These are phyloP conservation scores for Hipposideros armiger DNA, from an alignment of 2,113 vertebrate genomes.

Conservation along the genomic window DNA sequence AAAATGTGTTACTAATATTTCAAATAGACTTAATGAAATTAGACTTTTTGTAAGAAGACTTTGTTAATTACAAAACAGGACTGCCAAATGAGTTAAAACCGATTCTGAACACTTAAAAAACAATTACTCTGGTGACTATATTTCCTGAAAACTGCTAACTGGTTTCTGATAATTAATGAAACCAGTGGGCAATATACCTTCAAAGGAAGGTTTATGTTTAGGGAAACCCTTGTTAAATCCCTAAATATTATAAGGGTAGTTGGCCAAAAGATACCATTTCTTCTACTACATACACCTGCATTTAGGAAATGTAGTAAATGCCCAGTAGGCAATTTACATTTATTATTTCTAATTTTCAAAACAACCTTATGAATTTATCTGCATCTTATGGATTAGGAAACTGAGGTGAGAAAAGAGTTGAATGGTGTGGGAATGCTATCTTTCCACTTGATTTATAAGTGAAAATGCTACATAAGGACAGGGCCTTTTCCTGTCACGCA, in stretches of 20 bases:
- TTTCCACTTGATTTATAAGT: neutral
- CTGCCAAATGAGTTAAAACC: neutral
- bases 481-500: neutral
- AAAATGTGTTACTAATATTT: neutral
- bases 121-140: neutral
- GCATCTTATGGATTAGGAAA: neutral
- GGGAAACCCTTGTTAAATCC: neutral
- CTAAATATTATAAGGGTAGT: neutral
- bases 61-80: neutral
- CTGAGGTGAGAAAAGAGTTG: neutral
- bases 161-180: neutral
- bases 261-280: neutral
- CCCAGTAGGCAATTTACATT: neutral
- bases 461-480: neutral
- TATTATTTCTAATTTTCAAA: neutral
- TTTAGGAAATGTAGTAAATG: neutral
- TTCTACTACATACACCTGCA: neutral
- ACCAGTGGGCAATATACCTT: neutral
- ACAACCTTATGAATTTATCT: neutral
- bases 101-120: neutral
- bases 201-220: neutral
- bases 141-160: neutral
- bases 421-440: neutral
- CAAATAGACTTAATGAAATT: neutral
- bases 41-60: neutral